phyloP scores from a whole-genome alignment of 1,140 invertebrate genomes.

The Onthophagus taurus region DNA sequence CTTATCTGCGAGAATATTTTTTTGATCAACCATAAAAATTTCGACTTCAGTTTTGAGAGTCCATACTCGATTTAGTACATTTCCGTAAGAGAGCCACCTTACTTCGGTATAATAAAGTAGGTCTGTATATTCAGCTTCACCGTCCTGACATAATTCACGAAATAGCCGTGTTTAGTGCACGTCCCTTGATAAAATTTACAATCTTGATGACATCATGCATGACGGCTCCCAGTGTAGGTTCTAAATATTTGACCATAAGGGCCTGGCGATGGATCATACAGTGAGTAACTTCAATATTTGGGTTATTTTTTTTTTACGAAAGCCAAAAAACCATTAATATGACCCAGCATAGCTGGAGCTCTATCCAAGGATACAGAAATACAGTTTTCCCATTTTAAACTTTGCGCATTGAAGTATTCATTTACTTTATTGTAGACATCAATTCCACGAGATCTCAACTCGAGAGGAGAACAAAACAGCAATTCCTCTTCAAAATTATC shows the following conservation, averaged over 20 bases:
- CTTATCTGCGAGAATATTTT: constrained; percentile 23
- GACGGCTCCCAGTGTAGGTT: constrained; percentile 22
- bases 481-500: constrained; percentile 19
- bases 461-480: constrained; percentile 15
- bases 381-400: constrained; percentile 17
- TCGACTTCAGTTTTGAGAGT: too few species aligned
- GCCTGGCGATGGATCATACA: constrained; percentile 22
- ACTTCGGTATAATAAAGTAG: constrained; percentile 28
- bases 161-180: constrained; percentile 25
- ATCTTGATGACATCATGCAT: constrained; percentile 22
- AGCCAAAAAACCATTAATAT: constrained; percentile 18
- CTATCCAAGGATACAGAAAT: constrained; percentile 11
- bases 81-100: too few species aligned
- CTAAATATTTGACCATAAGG: constrained; percentile 20
- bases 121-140: constrained; percentile 26
- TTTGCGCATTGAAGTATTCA: constrained; percentile 17
- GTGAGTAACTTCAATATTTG: constrained; percentile 23
- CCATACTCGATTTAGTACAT: too few species aligned
- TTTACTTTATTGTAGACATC: constrained; percentile 17
- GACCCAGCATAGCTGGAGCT: constrained; percentile 15
- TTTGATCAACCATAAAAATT: too few species aligned
- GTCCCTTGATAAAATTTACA: constrained; percentile 21
- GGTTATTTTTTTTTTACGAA: constrained; percentile 17
- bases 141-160: constrained; percentile 23
- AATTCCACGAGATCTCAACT: constrained; percentile 19